Base-by-base conservation (phyloP, 2,113 vertebrate genomes). In the Sylvicapra grimmia region DNA sequence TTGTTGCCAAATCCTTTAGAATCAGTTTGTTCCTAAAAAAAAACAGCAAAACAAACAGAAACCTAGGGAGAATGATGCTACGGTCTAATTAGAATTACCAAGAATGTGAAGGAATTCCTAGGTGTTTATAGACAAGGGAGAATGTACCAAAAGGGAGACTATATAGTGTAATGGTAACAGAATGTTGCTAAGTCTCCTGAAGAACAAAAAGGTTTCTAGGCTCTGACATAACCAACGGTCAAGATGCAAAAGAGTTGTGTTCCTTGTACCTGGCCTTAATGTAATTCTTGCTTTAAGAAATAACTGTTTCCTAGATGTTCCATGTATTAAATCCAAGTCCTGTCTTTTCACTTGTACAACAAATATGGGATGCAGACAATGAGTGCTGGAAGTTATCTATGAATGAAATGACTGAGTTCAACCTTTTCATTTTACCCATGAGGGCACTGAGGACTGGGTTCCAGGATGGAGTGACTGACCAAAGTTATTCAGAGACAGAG, bases 1-100 rank as follows among this genome's bases (percentile, higher is more conserved):
- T 58, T 86, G 49, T 77, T 96, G 79, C 61, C 84, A 95, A 92
- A 95, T 95, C 23, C n/a, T 93, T 44, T 36, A 87, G 31, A 95
- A 51, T 88, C 86, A 33, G 14, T 93, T 95, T 36, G 89, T 89
- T 96, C n/a, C 31, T 89, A 16, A n/a, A 29, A 54, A 40, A 15
- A 56, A 4, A 33, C 40, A 96, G 80, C 19, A 80, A 80, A 85
- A 72, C 23, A 53, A 36, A 82, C 36, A 89, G 72, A 85, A 59
- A 72, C n/a, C 29, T 33, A 65, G 53, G 40, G 82, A 93, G 36
- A 97, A 75, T 3, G 10, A 40, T 51, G 51, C 53, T 29, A 36
- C n/a, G 2, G 31, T 88, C 61, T 87, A 47, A 25, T 90, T 36
- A 90, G 36, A 90, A 96, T 63, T 86, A 88, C 25, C 79, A 58